These are phyloP conservation scores for Nesidiocoris tenuis DNA, from an alignment of 2,888 invertebrate genomes.

Conservation along the genomic window DNA sequence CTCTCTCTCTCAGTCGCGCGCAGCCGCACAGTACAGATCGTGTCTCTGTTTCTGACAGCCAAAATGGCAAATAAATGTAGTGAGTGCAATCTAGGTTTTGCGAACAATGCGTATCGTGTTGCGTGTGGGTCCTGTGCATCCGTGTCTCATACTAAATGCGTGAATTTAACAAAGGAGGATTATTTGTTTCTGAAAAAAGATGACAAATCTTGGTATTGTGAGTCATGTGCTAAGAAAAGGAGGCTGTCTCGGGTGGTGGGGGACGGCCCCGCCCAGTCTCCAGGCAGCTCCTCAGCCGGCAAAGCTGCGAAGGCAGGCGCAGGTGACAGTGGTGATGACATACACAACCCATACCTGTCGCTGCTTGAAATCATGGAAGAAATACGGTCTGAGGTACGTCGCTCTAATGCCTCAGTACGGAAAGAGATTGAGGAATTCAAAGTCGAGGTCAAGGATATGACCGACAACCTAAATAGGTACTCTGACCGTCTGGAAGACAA, in stretches of 20 bases:
- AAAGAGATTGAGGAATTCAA: neutral
- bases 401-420: neutral
- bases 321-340: no score
- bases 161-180: neutral
- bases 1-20: neutral
- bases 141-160: neutral
- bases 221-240: neutral
- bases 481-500: neutral
- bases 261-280: neutral
- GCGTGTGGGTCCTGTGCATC: neutral
- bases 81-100: neutral
- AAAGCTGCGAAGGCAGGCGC: neutral
- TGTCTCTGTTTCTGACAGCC: neutral
- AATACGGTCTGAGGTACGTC: neutral
- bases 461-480: neutral
- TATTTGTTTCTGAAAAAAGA: constrained; percentile 1
- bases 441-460: neutral
- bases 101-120: constrained; percentile 10
- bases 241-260: neutral
- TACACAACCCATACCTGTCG: neutral
- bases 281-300: neutral
- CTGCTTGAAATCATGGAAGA: neutral
- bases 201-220: neutral
- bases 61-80: neutral
- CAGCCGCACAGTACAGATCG: neutral